phyloP scores from a whole-genome alignment of 2,113 vertebrate species.

The Dunckerocampus dactyliophorus region DNA sequence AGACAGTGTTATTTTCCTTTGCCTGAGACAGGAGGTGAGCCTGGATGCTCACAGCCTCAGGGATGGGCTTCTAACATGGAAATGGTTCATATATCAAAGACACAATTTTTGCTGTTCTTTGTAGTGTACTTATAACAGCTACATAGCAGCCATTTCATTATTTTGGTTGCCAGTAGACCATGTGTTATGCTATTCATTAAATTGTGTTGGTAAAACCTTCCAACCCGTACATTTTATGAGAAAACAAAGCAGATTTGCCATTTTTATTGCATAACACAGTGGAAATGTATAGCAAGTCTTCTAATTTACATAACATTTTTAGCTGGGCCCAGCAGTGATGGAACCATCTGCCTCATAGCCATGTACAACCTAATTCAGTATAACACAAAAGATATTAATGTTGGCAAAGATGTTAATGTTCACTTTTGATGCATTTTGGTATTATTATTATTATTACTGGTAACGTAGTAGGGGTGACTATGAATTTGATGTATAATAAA shows the following conservation, averaged over 20 bases:
- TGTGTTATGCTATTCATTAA: slow-evolving; percentile 33
- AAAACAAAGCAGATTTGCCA: slow-evolving; percentile 33
- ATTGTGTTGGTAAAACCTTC: slow-evolving; percentile 31
- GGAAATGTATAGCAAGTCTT: slow-evolving; percentile 1
- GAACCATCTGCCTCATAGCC: not conserved
- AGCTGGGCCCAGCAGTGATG: not conserved
- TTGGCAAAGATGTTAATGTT: too few species aligned
- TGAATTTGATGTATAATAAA: too few species aligned
- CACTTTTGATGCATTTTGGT: too few species aligned
- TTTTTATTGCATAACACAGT: slow-evolving; percentile 23
- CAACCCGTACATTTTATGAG: slow-evolving; percentile 22
- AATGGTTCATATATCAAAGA: slow-evolving; percentile 42
- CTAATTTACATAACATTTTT: not conserved
- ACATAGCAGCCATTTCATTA: too few species aligned
- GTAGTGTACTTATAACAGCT: slow-evolving; percentile 10
- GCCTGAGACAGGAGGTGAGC: slow-evolving; percentile 35
- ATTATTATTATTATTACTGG: too few species aligned
- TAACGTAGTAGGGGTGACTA: too few species aligned
- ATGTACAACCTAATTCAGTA: not conserved
- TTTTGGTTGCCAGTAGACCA: slow-evolving; percentile 19
- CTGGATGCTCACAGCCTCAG: slow-evolving; percentile 45
- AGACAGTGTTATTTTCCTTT: slow-evolving; percentile 41
- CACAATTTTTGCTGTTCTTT: slow-evolving; percentile 42
- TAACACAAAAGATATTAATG: too few species aligned
- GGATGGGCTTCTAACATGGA: slow-evolving; percentile 47